Conservation (phyloP, 2,888 invertebrate genomes). For the Eupsilia transversa region DNA sequence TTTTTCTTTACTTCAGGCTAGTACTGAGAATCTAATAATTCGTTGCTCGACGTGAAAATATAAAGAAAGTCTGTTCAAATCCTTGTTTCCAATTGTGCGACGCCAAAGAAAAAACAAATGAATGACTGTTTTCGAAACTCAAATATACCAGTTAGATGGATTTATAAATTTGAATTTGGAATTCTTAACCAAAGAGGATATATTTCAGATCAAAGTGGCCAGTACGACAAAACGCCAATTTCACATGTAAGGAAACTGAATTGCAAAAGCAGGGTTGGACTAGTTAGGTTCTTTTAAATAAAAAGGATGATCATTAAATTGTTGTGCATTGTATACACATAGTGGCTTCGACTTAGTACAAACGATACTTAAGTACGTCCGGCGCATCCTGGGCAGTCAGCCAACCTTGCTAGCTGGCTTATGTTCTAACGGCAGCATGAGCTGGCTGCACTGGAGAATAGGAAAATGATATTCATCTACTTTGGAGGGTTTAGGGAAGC, state of each 20-base stretch:
- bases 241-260: no score
- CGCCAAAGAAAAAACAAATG: no score
- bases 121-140: no score
- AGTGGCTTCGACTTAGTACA: background rate
- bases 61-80: background rate
- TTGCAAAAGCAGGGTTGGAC: no score
- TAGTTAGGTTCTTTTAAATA: no score
- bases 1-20: no score
- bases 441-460: background rate
- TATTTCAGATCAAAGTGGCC: no score
- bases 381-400: background rate
- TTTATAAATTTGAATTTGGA: no score
- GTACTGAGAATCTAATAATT: background rate
- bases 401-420: conserved; percentile 5
- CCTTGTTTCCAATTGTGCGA: no score
- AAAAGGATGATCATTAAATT: background rate
- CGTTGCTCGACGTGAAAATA: background rate
- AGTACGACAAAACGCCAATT: no score
- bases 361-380: background rate
- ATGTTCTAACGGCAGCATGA: background rate
- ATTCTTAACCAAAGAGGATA: no score
- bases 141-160: no score
- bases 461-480: background rate
- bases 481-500: background rate
- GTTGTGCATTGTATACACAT: background rate